Evolutionary conservation across 2,113 vertebrate genomes (phyloP), one percentile per base, ranked within the genome.

Genomic region (Isichthys henryi): DNA sequence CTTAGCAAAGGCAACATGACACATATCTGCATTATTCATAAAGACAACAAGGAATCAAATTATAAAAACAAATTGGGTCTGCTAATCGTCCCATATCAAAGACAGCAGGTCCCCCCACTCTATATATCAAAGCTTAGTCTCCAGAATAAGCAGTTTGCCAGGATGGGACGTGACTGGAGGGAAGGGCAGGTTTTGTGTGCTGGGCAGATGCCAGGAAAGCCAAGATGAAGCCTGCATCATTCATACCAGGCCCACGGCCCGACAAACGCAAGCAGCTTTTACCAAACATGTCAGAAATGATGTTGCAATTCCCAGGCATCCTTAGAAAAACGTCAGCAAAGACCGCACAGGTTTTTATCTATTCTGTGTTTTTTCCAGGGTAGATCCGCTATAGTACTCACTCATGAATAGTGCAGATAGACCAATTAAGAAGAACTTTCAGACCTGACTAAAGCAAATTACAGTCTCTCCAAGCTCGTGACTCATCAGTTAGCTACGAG

Each of bases 211-310:
- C 74, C 35, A 80, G 70, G 35, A 39, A 77, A 77, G 31, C 35
- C 70, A 77, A 39, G 74, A 80, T 19, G 74, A 80, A 43, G 74
- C 35, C 31, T 31, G 62, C 62, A 13, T 70, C 62, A 70, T 39
- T 80, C 74, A 80, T 17, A 80, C 35, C 74, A 80, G 74, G 35
- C 31, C 13, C 74, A 35, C 13, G 6, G 31, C 74, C 35, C 35
- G 19, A 35, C 15, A 43, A 80, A 43, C 13, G 2, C 74, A 43
- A 19, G 74, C 35, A 15, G 5, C 74, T 80, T 80, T 80, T 80
- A 80, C 74, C 31, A 43, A 80, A 80, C 74, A 80, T 70, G 62
- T 80, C 35, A 80, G 74, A 80, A 80, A 80, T 80, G 31, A 80
- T 80, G 35, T 17, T 7, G 35, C 74, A 70, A 70, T 80, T 43